Evolutionary conservation across 2,797 vertebrate genomes (phyloP).

Genomic region (Enteromius paludinosus): DNA sequence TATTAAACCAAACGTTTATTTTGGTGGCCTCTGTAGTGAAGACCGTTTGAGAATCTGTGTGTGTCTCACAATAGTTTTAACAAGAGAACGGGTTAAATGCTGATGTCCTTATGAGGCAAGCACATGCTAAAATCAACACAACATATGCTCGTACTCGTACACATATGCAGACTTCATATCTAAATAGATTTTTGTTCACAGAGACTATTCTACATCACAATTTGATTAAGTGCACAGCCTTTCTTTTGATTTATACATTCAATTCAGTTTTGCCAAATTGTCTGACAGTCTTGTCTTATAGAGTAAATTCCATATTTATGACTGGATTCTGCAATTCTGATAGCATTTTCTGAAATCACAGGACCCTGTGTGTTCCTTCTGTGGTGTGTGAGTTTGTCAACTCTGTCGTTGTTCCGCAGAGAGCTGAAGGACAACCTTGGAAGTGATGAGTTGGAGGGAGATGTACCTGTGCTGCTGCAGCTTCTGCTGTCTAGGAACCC

Average conservation of each 20-base stretch:
- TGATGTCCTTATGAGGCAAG: not conserved
- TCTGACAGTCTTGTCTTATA: not conserved
- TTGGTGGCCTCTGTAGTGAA: not conserved
- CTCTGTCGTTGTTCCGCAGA: slow-evolving; percentile 73
- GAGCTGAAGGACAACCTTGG: slow-evolving; percentile 98
- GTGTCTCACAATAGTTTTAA: not conserved
- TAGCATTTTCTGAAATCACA: not conserved
- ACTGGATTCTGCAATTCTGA: not conserved
- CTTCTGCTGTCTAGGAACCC: slow-evolving; percentile 96
- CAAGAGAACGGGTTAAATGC: not conserved
- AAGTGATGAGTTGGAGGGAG: slow-evolving; percentile 97
- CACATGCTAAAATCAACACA: not conserved
- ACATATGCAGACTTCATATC: not conserved
- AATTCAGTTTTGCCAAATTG: not conserved
- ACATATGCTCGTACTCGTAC: too few species aligned
- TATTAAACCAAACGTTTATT: not conserved
- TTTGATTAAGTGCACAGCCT: not conserved
- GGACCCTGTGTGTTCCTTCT: not conserved
- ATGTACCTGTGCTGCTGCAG: slow-evolving; percentile 95
- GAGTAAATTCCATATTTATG: not conserved
- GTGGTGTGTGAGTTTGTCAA: not conserved
- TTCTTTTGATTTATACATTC: not conserved
- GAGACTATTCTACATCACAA: not conserved
- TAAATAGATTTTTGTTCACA: not conserved
- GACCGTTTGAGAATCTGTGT: not conserved